phyloP scores from a whole-genome alignment of 1,140 invertebrate genomes.

The Copidosoma floridanum region DNA sequence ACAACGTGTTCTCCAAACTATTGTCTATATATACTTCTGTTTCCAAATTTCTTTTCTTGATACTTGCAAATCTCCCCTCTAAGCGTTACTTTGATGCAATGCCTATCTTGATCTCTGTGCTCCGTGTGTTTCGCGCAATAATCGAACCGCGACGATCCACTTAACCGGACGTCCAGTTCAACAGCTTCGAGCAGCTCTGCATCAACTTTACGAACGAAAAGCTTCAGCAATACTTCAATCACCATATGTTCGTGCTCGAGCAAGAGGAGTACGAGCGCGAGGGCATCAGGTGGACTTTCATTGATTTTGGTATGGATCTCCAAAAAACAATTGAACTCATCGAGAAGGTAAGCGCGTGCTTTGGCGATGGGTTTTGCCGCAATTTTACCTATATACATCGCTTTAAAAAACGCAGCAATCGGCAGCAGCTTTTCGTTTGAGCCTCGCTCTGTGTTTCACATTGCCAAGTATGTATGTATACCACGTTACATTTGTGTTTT shows the following conservation, averaged over 20 bases:
- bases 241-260: constrained; percentile 95
- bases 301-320: constrained; percentile 94
- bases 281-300: constrained; percentile 87
- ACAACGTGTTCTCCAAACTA: constrained; percentile 22
- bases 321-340: constrained; percentile 90
- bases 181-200: constrained; percentile 94
- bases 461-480: constrained; percentile 34
- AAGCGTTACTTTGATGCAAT: too few species aligned
- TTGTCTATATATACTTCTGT: constrained; percentile 27
- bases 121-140: constrained; percentile 48
- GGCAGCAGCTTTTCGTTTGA: constrained; percentile 20
- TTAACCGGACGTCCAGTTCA: constrained; percentile 64
- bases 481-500: constrained; percentile 20
- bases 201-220: constrained; percentile 98
- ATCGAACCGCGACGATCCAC: constrained; percentile 25
- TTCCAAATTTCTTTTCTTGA: constrained; percentile 32
- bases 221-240: constrained; percentile 95
- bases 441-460: constrained; percentile 29
- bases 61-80: too few species aligned
- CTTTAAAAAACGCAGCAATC: not conserved
- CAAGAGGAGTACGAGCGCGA: constrained; percentile 94
- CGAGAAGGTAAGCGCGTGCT: constrained; percentile 91
- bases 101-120: constrained; percentile 34
- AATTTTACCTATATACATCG: not conserved
- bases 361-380: constrained; percentile 28